phyloP scores from a whole-genome alignment of 2,113 vertebrate species.

The Cepphus grylle region DNA sequence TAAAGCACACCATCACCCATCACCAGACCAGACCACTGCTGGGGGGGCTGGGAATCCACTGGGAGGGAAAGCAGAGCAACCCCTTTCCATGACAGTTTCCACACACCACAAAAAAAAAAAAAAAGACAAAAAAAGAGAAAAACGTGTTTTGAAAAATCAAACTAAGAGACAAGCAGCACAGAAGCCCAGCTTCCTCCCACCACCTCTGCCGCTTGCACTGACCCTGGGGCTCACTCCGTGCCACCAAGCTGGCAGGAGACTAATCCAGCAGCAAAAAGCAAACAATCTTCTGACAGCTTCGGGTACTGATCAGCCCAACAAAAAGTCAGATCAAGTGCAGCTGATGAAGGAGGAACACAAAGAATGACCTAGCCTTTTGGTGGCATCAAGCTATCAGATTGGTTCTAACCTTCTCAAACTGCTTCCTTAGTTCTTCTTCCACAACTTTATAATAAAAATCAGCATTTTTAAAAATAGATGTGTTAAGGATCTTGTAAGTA shows the following conservation, averaged over 20 bases:
- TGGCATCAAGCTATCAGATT: not conserved
- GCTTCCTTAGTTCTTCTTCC: not conserved
- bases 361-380: not conserved
- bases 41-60: not conserved
- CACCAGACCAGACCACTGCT: not conserved
- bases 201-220: accelerated
- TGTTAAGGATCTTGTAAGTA: not conserved
- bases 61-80: not conserved
- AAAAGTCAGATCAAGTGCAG: not conserved
- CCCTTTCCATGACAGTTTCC: not conserved
- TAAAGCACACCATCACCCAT: accelerated
- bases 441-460: not conserved
- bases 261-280: not conserved
- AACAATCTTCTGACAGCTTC: not conserved
- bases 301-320: not conserved
- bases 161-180: not conserved
- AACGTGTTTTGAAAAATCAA: not conserved
- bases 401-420: not conserved
- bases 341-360: not conserved
- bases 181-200: not conserved
- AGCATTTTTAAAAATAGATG: accelerated
- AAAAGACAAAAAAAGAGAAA: not conserved
- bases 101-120: not conserved
- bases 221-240: not conserved
- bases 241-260: not conserved